Conservation (phyloP, 2,797 vertebrate species). For the Neopelma chrysocephalum region DNA sequence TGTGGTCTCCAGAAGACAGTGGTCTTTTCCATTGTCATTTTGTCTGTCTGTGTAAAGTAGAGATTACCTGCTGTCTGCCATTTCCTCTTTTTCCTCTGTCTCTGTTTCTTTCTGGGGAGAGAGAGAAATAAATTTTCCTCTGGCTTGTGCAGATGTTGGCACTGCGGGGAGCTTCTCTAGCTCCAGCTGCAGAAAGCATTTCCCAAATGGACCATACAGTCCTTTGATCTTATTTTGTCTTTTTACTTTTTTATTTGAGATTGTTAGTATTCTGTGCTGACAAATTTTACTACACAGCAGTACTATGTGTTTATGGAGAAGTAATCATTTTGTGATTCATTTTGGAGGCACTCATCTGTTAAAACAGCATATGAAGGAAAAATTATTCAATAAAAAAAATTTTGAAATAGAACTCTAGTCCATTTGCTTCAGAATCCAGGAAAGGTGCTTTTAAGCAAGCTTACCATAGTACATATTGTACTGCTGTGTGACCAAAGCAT, state of each 20-base stretch:
- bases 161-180: neutral
- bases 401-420: neutral
- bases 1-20: neutral
- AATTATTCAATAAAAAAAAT: neutral
- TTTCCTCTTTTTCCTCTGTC: slow-evolving; percentile 37
- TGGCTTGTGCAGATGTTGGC: neutral
- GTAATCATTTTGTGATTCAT: neutral
- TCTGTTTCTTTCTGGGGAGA: neutral
- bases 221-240: neutral
- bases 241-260: neutral
- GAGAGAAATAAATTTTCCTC: neutral
- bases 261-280: neutral
- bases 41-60: neutral
- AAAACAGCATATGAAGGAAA: neutral
- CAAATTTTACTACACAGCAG: neutral
- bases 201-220: neutral
- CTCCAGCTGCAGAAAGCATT: neutral
- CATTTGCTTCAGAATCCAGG: neutral
- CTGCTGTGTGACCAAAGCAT: neutral
- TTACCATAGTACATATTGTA: neutral
- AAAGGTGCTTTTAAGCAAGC: neutral
- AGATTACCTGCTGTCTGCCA: slow-evolving; percentile 32
- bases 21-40: slow-evolving; percentile 44
- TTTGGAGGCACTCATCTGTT: neutral
- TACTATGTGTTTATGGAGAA: neutral